Base-by-base conservation (phyloP, 2,797 vertebrate genomes). In the Echiichthys vipera region DNA sequence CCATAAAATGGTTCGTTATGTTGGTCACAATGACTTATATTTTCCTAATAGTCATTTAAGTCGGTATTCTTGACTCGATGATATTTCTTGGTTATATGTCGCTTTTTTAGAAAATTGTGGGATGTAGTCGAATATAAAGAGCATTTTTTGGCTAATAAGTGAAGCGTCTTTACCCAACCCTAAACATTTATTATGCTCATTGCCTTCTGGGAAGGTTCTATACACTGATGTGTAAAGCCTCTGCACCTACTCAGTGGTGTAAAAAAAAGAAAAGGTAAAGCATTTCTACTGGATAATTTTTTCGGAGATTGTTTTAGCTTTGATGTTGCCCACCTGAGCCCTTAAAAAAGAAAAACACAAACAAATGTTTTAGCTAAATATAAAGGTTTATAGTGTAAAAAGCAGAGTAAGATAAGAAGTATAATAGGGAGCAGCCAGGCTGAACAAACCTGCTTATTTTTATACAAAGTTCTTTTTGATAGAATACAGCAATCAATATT, bases 401-500 rank as follows among this genome's bases (percentile, higher is more conserved):
- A 71, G 37, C 59, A 79, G 71, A 81, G 36, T 47, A 27, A 71
- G 51, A 83, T 78, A 72, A 74, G 69, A 72, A 59, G 43, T 45
- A 81, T 74, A 68, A 81, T 73, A 83, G 59, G 78, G 54, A 83
- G 74, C 81, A 80, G 77, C 58, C 71, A 81, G 80, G 86, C 78
- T 83, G 69, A 91, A 87, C 62, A 88, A 89, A 86, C 78, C 88
- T 84, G 87, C 88, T 90, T 94, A 91, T 93, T 95, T 94, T 94
- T 92, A 90, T 92, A 94, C 84, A 85, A 88, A 85, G 78, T 89
- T 90, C 71, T 90, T 92, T 94, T 93, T 92, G 84, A 92, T 92
- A 93, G 84, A 90, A 78, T 84, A 80, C 71, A 88, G 69, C 72
- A 73, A 88, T 84, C 73, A 65, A 78, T 85, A 89, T 89, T 67